These are phyloP conservation scores for Papilio protenor DNA, from an alignment of 2,888 invertebrate species.

Conservation along the genomic window DNA sequence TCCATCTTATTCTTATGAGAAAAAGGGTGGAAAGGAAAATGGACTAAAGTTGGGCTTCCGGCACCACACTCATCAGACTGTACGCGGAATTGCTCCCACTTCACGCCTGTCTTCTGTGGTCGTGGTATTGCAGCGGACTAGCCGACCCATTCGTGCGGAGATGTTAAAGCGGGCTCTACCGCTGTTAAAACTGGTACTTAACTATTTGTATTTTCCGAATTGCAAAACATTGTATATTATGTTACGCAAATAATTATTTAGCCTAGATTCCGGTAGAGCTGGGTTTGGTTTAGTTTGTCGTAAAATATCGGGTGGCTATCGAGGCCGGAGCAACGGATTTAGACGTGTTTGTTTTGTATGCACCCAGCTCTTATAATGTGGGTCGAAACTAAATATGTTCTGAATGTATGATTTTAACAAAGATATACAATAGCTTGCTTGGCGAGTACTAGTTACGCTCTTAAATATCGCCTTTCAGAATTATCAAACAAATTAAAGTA, in stretches of 20 bases:
- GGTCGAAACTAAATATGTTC: constrained; percentile 6
- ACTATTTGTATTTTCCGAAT: background rate
- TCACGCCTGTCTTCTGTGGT: too few relatives aligned
- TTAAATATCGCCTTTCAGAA: background rate
- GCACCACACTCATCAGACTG: too few relatives aligned
- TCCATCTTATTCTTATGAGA: too few relatives aligned
- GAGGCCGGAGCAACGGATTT: constrained; percentile 8
- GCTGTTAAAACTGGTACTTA: too few relatives aligned
- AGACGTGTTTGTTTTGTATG: constrained; percentile 6
- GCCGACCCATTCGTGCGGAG: too few relatives aligned
- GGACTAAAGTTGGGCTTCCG: too few relatives aligned
- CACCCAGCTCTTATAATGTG: background rate
- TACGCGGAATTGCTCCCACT: too few relatives aligned
- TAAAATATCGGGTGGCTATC: constrained; percentile 24
- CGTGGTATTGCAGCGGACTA: too few relatives aligned
- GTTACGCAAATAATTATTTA: constrained; percentile 32
- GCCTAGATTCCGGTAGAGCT: constrained; percentile 22
- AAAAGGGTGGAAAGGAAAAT: too few relatives aligned
- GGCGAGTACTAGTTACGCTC: background rate
- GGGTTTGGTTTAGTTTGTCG: constrained; percentile 31
- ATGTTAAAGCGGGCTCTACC: too few relatives aligned
- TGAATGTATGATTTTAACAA: background rate
- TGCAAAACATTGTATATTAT: constrained; percentile 10
- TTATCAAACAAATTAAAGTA: too few relatives aligned
- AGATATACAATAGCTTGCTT: background rate